These are phyloP conservation scores for Dromaius novaehollandiae DNA, from an alignment of 2,113 vertebrate species.

Conservation along the genomic window DNA sequence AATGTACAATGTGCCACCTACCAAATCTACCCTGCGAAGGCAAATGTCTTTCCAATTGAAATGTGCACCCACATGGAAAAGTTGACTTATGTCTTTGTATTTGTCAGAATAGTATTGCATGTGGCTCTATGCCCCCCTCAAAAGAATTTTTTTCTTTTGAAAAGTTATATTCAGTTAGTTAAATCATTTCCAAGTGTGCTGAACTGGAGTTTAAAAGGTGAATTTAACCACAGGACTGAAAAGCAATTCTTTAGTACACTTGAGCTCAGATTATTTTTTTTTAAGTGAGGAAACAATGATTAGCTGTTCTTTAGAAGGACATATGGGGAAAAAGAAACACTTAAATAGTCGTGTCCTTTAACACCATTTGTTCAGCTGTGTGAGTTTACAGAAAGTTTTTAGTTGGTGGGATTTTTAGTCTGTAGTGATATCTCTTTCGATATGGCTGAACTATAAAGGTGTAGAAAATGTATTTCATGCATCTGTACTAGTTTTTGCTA, in stretches of 20 bases:
- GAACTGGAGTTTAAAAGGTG: not conserved
- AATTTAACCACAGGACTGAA: not conserved
- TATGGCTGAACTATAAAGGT: not conserved
- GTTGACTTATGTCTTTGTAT: not conserved
- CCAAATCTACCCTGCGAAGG: not conserved
- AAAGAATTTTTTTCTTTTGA: not conserved
- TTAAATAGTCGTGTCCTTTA: not conserved
- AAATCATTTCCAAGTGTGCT: not conserved
- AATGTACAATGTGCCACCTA: not conserved
- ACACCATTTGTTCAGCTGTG: not conserved
- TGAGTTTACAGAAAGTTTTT: not conserved
- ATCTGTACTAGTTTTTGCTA: not conserved
- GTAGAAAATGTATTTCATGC: not conserved
- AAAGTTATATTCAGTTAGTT: not conserved
- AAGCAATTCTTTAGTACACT: not conserved
- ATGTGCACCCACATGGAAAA: not conserved
- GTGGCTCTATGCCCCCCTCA: accelerated
- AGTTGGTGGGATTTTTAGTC: not conserved
- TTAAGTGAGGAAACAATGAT: not conserved
- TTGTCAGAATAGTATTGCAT: not conserved
- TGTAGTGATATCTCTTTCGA: not conserved
- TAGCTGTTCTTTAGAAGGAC: not conserved
- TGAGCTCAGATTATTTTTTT: not conserved
- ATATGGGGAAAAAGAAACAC: accelerated
- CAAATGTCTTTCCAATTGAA: not conserved